Conservation (phyloP, 2,888 invertebrate species). For the Pristionchus maxplancki region DNA sequence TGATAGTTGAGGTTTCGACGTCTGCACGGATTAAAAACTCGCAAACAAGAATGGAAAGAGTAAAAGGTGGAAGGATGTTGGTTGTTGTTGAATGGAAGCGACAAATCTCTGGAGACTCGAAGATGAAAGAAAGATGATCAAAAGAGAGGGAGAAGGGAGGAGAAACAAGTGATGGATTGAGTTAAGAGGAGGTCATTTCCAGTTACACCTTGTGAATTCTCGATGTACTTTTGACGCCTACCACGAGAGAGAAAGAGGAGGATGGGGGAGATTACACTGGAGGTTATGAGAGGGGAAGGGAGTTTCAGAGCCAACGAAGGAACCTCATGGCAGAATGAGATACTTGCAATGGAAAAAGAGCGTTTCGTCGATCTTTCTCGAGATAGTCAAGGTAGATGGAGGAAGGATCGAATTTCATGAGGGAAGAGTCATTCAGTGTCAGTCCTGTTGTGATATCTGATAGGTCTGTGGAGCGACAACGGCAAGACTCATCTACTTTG, state of each 20-base stretch:
- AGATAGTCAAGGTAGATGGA: not conserved
- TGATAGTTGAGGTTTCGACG: not conserved
- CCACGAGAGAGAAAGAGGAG: not conserved
- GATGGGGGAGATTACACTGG: not conserved
- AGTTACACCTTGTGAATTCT: not conserved
- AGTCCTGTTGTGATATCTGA: constrained; percentile 34
- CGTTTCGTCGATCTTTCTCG: not conserved
- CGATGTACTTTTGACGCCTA: constrained; percentile 36
- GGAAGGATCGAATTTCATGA: not conserved
- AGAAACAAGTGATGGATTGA: constrained; percentile 33
- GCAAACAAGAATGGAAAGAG: not conserved
- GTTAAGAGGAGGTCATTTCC: not conserved
- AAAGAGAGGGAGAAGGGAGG: not conserved
- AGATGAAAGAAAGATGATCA: constrained; percentile 48
- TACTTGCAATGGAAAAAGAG: constrained; percentile 13
- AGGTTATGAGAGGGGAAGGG: constrained; percentile 11
- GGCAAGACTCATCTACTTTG: not conserved
- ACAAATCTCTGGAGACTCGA: constrained; percentile 32
- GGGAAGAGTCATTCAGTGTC: not conserved
- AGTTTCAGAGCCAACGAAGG: not conserved
- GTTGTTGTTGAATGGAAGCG: constrained; percentile 1
- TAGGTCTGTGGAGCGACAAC: not conserved
- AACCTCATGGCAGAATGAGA: not conserved
- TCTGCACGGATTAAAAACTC: not conserved
- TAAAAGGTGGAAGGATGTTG: not conserved